Conservation (phyloP, 2,113 vertebrate species). For the Crotalus viridis region DNA sequence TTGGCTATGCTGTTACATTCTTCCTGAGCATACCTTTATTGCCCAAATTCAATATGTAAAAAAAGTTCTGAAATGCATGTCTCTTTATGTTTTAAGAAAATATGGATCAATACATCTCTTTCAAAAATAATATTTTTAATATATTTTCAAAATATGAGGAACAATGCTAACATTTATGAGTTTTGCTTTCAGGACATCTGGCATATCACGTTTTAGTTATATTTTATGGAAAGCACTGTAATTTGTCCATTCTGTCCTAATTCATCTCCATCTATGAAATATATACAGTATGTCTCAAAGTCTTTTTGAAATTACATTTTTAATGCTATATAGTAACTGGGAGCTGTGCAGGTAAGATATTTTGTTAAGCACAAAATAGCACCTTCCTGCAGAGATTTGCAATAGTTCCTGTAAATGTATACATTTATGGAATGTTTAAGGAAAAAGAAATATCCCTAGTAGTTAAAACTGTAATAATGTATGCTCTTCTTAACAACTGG, state of each 20-base stretch:
- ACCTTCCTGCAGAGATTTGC: background rate
- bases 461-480: background rate
- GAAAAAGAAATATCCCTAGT: background rate
- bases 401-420: background rate
- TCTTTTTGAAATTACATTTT: background rate
- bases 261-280: background rate
- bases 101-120: background rate
- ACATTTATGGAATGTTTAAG: background rate
- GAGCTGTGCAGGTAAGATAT: background rate
- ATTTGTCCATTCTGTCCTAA: background rate
- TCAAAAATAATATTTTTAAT: constrained; percentile 3
- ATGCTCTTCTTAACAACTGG: background rate
- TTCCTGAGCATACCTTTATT: background rate
- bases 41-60: background rate
- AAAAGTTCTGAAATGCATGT: background rate
- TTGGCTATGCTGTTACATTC: background rate
- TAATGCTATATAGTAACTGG: background rate
- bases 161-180: background rate
- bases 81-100: background rate
- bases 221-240: background rate
- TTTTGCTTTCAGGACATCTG: constrained; percentile 1
- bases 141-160: background rate
- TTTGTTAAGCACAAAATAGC: background rate
- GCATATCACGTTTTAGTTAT: background rate
- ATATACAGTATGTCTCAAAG: background rate